Conservation (phyloP, 1,140 invertebrate species). For the Pseudachorutes palmiensis region DNA sequence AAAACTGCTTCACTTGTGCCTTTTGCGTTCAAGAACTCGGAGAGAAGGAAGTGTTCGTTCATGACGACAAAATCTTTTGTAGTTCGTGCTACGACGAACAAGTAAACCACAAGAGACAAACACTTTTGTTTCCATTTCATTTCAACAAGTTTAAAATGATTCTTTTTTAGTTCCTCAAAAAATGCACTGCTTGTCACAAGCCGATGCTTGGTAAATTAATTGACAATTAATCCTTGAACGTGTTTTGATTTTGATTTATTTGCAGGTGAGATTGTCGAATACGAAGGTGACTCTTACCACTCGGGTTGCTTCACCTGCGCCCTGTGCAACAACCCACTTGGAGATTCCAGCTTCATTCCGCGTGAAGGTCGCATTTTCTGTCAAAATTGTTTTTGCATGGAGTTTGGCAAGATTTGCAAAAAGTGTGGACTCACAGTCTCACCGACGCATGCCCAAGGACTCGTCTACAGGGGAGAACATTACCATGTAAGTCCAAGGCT, state of each 20-base stretch:
- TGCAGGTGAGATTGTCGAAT: constrained; percentile 22
- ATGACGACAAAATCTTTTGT: constrained; percentile 14
- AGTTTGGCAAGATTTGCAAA: constrained; percentile 24
- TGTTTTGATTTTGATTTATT: not conserved
- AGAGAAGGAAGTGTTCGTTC: constrained; percentile 41
- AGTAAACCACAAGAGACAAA: no score
- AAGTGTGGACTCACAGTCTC: constrained; percentile 20
- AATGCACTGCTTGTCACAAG: constrained; percentile 17
- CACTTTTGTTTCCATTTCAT: no score
- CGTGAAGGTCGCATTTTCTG: constrained; percentile 19
- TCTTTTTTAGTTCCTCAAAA: constrained; percentile 19
- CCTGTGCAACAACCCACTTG: constrained; percentile 11
- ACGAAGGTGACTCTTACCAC: constrained; percentile 3
- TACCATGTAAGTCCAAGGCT: no score
- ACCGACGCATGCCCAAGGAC: not conserved
- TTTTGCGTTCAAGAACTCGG: constrained; percentile 89
- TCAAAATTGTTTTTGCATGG: constrained; percentile 16
- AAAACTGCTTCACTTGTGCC: constrained; percentile 98
- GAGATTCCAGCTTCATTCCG: constrained; percentile 17
- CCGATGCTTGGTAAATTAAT: constrained; percentile 7
- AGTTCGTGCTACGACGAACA: constrained; percentile 12
- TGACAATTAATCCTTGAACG: not conserved
- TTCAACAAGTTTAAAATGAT: no score
- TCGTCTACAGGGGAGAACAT: constrained; percentile 17
- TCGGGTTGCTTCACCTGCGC: constrained; percentile 13